phyloP scores from a whole-genome alignment of 2,797 vertebrate species.

The Microchirus variegatus region DNA sequence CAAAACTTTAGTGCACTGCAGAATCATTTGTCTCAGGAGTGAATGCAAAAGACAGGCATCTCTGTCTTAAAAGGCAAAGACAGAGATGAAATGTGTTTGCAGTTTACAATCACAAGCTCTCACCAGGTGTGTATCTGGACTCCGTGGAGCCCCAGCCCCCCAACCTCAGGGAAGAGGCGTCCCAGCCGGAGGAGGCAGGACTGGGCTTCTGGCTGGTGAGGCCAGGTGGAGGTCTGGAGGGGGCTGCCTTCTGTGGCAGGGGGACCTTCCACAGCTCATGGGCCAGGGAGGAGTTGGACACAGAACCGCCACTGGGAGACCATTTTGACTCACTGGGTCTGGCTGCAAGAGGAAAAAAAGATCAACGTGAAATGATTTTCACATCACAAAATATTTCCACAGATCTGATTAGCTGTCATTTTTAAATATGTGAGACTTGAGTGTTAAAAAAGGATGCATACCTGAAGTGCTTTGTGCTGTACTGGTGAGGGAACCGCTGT shows the following conservation, averaged over 20 bases:
- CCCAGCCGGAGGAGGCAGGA: conserved; percentile 91
- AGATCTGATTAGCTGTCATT: neutral
- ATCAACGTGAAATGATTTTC: neutral
- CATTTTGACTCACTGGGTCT: conserved; percentile 99
- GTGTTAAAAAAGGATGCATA: conserved; percentile 36
- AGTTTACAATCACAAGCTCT: conserved; percentile 48
- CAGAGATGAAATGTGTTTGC: neutral
- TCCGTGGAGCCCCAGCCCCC: conserved; percentile 91
- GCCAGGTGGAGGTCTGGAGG: conserved; percentile 96
- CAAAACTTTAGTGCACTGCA: too few relatives aligned
- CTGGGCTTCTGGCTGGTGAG: conserved; percentile 93
- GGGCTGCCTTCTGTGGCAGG: conserved; percentile 94
- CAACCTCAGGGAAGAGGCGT: conserved; percentile 87
- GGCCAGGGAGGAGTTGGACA: conserved; percentile 97
- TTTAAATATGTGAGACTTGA: neutral
- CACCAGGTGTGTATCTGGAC: conserved; percentile 96
- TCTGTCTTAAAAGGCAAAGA: too few relatives aligned
- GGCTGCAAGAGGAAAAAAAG: conserved; percentile 76
- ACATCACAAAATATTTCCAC: neutral
- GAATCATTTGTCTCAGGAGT: too few relatives aligned
- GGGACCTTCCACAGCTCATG: conserved; percentile 99
- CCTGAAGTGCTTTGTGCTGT: conserved; percentile 99
- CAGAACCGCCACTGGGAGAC: conserved; percentile 89
- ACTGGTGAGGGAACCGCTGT: conserved; percentile 99
- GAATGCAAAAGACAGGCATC: too few relatives aligned